These are phyloP conservation scores for Luscinia luscinia DNA, from an alignment of 2,797 vertebrate genomes.

Conservation along the genomic window DNA sequence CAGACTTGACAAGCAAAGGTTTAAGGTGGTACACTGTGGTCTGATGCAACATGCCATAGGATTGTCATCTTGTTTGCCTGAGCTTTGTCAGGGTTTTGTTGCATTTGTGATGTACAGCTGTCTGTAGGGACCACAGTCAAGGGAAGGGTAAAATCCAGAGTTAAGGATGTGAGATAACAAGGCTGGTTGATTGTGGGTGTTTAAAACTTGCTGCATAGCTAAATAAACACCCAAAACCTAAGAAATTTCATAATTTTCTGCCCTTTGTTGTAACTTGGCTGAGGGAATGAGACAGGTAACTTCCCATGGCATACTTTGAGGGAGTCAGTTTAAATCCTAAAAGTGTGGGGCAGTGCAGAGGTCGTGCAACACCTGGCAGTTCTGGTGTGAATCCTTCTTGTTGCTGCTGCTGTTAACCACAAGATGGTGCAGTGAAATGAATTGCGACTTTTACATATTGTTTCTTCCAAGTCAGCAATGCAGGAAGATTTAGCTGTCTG, in stretches of 20 bases:
- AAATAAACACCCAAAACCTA: background rate
- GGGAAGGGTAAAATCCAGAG: background rate
- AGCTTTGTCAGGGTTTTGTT: background rate
- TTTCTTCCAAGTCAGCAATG: background rate
- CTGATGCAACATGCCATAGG: rapidly evolving
- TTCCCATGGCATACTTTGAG: background rate
- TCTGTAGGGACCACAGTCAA: background rate
- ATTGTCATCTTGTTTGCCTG: background rate
- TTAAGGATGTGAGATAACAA: background rate
- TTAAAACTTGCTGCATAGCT: background rate
- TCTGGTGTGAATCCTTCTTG: background rate
- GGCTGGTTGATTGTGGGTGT: background rate
- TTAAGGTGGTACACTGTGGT: background rate
- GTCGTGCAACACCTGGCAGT: background rate
- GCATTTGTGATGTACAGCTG: background rate
- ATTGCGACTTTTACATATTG: background rate
- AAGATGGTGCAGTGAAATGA: conserved; percentile 63
- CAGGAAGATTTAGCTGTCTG: background rate
- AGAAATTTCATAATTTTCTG: background rate
- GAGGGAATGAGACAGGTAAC: background rate
- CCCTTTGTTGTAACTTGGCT: background rate
- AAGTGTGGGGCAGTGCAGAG: rapidly evolving
- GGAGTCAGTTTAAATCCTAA: background rate
- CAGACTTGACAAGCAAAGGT: background rate
- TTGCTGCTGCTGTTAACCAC: conserved; percentile 38